Conservation (phyloP, 2,113 vertebrate species). For the Urocolius indicus region DNA sequence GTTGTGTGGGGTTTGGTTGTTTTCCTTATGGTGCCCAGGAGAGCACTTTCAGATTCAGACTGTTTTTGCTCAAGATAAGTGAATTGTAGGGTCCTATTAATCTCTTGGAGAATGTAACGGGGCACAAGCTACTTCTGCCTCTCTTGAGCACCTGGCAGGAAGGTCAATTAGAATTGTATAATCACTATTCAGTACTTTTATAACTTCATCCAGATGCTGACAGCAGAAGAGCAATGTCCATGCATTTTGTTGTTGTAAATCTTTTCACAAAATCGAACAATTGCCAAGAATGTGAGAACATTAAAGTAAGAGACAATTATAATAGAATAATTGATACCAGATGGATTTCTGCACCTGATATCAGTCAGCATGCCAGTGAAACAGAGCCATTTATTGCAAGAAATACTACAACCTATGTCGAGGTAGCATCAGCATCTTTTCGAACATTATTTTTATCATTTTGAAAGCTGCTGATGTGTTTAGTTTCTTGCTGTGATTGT, state of each 20-base stretch:
- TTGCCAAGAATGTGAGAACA: constrained; percentile 25
- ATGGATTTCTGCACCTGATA: constrained; percentile 11
- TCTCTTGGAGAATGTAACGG: background rate
- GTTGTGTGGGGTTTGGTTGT: background rate
- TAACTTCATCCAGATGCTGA: constrained; percentile 21
- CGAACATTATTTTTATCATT: background rate
- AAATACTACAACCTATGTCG: background rate
- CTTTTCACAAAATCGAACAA: background rate
- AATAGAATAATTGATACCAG: constrained; percentile 24
- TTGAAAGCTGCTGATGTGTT: background rate
- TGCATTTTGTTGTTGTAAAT: constrained; percentile 19
- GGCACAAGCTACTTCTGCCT: background rate
- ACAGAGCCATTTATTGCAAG: background rate
- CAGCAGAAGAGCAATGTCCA: background rate
- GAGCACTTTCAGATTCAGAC: background rate
- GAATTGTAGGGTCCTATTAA: background rate
- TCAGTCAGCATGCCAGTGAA: background rate
- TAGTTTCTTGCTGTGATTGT: background rate
- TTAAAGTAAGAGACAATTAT: background rate
- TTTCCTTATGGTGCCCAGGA: background rate
- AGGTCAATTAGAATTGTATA: background rate
- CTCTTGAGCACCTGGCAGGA: background rate
- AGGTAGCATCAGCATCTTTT: background rate
- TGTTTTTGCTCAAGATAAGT: background rate
- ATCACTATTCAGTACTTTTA: background rate